Conservation (phyloP, 2,888 invertebrate species). For the Coelopa pilipes region DNA sequence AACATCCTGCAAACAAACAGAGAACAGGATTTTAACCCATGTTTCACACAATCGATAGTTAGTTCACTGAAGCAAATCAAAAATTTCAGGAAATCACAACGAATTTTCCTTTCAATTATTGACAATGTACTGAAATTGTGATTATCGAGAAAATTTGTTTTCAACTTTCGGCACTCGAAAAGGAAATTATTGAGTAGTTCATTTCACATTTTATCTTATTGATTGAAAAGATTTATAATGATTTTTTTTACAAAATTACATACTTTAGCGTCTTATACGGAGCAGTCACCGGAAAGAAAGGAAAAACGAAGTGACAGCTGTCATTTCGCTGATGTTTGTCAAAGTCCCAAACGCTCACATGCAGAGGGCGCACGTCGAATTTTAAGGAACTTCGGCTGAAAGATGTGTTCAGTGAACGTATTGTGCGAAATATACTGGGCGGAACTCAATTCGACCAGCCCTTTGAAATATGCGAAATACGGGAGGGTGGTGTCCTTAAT, state of each 20-base stretch:
- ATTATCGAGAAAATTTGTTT: not conserved
- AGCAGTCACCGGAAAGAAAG: constrained; percentile 67
- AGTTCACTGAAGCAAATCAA: not conserved
- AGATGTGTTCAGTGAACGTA: too few species aligned
- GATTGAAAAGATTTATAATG: constrained; percentile 54
- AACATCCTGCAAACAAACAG: constrained; percentile 83
- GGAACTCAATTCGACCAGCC: too few species aligned
- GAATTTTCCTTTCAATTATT: constrained; percentile 11
- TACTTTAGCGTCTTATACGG: constrained; percentile 64
- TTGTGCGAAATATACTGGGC: too few species aligned
- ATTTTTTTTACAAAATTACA: constrained; percentile 56
- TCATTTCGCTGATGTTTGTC: constrained; percentile 36
- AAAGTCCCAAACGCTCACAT: not conserved
- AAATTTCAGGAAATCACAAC: not conserved
- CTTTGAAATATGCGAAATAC: too few species aligned
- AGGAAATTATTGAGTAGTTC: constrained; percentile 29
- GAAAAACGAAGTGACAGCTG: constrained; percentile 53
- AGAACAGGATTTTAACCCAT: constrained; percentile 16
- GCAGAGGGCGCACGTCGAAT: not conserved
- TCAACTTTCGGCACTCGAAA: constrained; percentile 20
- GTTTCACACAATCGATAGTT: constrained; percentile 1
- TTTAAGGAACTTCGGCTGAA: too few species aligned
- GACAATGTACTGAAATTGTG: not conserved
- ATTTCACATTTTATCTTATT: constrained; percentile 37
- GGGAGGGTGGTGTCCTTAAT: too few species aligned